These are phyloP conservation scores for Drosophila murphyi DNA, from an alignment of 1,140 invertebrate genomes.

Conservation along the genomic window DNA sequence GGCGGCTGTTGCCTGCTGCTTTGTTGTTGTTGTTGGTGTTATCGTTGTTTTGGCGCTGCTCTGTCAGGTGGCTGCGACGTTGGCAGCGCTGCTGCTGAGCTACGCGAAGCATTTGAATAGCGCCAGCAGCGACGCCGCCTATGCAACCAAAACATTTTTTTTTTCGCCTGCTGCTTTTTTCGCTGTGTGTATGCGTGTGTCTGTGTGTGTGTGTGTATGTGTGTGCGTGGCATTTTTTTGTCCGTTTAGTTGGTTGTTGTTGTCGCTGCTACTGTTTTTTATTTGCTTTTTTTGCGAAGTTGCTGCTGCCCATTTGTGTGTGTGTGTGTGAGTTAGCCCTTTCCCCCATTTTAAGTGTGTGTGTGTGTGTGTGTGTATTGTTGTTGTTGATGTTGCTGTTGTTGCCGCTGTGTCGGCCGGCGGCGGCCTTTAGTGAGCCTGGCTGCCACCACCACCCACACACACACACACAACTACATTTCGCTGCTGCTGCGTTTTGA, in stretches of 20 bases:
- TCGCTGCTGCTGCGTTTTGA: slow-evolving; percentile 75
- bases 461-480: slow-evolving; percentile 36
- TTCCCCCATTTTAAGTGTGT: slow-evolving; percentile 52
- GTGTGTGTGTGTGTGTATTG: slow-evolving; percentile 48
- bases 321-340: slow-evolving; percentile 47
- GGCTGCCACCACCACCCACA: slow-evolving; percentile 52
- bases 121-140: slow-evolving; percentile 74
- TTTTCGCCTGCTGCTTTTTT: slow-evolving; percentile 42
- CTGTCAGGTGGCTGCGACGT: slow-evolving; percentile 73
- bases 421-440: slow-evolving; percentile 78
- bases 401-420: slow-evolving; percentile 60
- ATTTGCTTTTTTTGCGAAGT: slow-evolving; percentile 61
- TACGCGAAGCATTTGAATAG: slow-evolving; percentile 76
- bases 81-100: slow-evolving; percentile 30
- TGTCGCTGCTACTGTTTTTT: slow-evolving; percentile 42
- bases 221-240: slow-evolving; percentile 65
- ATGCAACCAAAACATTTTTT: slow-evolving; percentile 78
- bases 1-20: slow-evolving; percentile 40
- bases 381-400: slow-evolving; percentile 52
- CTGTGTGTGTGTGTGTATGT: slow-evolving; percentile 26
- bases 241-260: slow-evolving; percentile 72
- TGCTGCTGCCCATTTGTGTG: slow-evolving; percentile 45
- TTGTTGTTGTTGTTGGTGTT: slow-evolving; percentile 46
- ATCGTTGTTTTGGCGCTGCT: slow-evolving; percentile 62
- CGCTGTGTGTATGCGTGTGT: slow-evolving; percentile 29